Evolutionary conservation across 2,797 vertebrate genomes (phyloP).

Genomic region (Paguma larvata): DNA sequence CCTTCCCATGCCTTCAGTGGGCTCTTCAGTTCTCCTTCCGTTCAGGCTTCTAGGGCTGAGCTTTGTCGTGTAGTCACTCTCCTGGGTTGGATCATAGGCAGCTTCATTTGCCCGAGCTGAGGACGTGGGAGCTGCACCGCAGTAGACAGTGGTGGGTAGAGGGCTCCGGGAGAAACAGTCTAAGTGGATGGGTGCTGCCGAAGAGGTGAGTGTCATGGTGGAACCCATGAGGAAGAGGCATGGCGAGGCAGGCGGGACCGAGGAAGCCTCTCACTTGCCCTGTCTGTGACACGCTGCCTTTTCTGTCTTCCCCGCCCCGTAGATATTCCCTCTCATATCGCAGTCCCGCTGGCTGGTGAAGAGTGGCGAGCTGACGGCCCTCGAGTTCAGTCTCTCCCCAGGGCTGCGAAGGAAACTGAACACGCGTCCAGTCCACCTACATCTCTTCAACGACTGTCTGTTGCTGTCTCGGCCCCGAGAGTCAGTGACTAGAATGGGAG

Average conservation of each 20-base stretch:
- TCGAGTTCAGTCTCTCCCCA: slow-evolving; percentile 87
- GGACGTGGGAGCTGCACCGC: not conserved
- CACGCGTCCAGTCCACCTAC: slow-evolving; percentile 93
- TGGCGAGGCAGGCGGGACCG: rapidly evolving
- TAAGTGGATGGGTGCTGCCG: not conserved
- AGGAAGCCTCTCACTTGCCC: rapidly evolving
- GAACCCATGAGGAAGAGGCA: rapidly evolving
- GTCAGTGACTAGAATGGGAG: slow-evolving; percentile 89
- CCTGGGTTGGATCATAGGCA: not conserved
- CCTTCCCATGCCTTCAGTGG: rapidly evolving
- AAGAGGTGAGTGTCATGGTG: too few relatives aligned
- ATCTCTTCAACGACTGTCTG: slow-evolving; percentile 98
- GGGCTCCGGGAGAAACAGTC: not conserved
- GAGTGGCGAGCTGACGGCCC: slow-evolving; percentile 90
- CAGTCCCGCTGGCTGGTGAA: slow-evolving; percentile 96
- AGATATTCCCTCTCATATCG: slow-evolving; percentile 98
- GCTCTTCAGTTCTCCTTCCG: not conserved
- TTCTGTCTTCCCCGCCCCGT: not conserved
- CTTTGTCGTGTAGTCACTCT: not conserved
- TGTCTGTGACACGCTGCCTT: rapidly evolving
- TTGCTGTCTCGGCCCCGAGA: slow-evolving; percentile 96
- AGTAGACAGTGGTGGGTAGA: rapidly evolving
- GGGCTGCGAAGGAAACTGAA: slow-evolving; percentile 93
- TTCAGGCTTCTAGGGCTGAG: not conserved
- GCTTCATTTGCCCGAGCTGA: not conserved